phyloP scores from a whole-genome alignment of 35 echinoderm and acorn worm species.

The Heliocidaris erythrogramma region DNA sequence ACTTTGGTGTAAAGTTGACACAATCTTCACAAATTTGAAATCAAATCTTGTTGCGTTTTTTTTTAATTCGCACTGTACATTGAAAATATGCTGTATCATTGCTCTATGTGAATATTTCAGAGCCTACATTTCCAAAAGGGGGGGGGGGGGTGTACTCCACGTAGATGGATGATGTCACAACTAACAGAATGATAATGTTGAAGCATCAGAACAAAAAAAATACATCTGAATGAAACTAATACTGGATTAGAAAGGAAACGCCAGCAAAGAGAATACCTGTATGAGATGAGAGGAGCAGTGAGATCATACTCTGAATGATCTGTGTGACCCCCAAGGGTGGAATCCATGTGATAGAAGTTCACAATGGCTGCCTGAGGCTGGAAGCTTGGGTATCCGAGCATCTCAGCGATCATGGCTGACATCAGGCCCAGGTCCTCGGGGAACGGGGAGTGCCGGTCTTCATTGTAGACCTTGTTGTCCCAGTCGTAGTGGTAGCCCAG shows the following conservation, averaged over 20 bases:
- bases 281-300: conserved; percentile 80
- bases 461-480: conserved; percentile 78
- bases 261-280: conserved; percentile 55
- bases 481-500: conserved; percentile 96
- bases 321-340: conserved; percentile 87
- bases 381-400: conserved; percentile 67
- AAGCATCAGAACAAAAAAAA: neutral
- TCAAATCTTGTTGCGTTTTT: too few species aligned
- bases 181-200: too few species aligned
- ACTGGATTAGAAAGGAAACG: neutral
- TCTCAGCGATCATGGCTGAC: conserved; percentile 59
- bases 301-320: conserved; percentile 94
- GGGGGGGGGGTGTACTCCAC: too few species aligned
- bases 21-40: too few species aligned
- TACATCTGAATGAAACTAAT: neutral
- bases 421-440: conserved; percentile 66
- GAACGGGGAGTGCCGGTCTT: conserved; percentile 58
- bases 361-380: conserved; percentile 86
- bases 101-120: too few species aligned
- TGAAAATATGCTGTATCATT: too few species aligned
- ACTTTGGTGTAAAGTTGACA: too few species aligned
- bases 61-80: too few species aligned
- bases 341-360: conserved; percentile 90
- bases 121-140: too few species aligned
- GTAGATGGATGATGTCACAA: too few species aligned